Conservation (phyloP, 2,113 vertebrate species). For the Mobula hypostoma region DNA sequence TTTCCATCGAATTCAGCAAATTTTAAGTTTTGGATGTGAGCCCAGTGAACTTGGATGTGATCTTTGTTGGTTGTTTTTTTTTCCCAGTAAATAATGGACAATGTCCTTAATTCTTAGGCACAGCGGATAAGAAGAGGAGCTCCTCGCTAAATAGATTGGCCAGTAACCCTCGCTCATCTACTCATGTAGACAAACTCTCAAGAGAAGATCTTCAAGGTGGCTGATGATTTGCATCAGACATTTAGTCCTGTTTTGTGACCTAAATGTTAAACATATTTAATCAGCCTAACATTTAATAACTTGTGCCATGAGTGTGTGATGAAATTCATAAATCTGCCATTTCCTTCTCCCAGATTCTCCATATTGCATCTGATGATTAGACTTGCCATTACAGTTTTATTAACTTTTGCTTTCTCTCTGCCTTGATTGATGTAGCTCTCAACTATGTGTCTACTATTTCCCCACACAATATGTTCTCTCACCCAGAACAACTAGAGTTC, state of each 20-base stretch:
- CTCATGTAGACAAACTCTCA: slow-evolving; percentile 64
- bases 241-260: not conserved
- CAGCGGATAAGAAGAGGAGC: slow-evolving; percentile 71
- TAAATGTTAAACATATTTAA: not conserved
- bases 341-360: too few relatives aligned
- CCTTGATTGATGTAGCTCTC: too few relatives aligned
- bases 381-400: too few relatives aligned
- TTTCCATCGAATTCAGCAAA: not conserved
- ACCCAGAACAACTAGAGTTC: too few relatives aligned
- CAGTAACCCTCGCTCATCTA: slow-evolving; percentile 58
- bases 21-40: not conserved
- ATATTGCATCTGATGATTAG: too few relatives aligned
- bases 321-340: not conserved
- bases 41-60: not conserved
- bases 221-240: slow-evolving; percentile 47
- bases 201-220: slow-evolving; percentile 71
- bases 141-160: slow-evolving; percentile 74
- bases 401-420: too few relatives aligned
- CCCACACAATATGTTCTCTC: too few relatives aligned
- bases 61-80: not conserved
- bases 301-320: not conserved
- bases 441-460: too few relatives aligned
- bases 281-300: not conserved
- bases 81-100: not conserved
- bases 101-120: slow-evolving; percentile 62